Evolutionary conservation across 1,140 invertebrate genomes (phyloP).

Genomic region (Drosophila nasuta): DNA sequence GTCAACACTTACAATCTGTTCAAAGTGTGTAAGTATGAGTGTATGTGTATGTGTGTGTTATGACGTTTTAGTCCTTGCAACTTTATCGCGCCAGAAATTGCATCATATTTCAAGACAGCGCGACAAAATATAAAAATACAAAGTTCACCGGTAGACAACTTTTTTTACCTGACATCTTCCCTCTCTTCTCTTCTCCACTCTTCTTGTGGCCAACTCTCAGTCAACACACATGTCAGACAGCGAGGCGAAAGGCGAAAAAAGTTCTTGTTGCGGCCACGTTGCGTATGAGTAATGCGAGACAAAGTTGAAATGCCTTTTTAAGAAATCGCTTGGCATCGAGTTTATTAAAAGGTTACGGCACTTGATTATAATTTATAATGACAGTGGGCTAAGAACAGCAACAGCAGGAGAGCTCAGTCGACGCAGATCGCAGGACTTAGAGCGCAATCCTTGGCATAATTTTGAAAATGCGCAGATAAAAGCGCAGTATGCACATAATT

Average conservation of each 20-base stretch:
- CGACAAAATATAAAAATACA: constrained; percentile 65
- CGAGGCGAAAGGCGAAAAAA: constrained; percentile 23
- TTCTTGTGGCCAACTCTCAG: constrained; percentile 3
- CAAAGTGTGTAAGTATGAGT: background rate
- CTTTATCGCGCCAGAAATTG: constrained; percentile 80
- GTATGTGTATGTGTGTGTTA: constrained; percentile 10
- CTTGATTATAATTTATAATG: constrained; percentile 74
- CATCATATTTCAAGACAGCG: constrained; percentile 76
- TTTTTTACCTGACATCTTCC: constrained; percentile 44
- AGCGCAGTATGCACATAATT: constrained; percentile 82
- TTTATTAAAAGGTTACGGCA: constrained; percentile 62
- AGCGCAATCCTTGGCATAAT: constrained; percentile 78
- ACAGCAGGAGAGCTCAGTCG: background rate
- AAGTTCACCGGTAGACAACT: constrained; percentile 48
- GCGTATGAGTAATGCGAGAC: constrained; percentile 74
- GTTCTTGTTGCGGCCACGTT: constrained; percentile 45
- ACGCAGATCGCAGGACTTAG: constrained; percentile 29
- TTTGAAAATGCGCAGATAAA: constrained; percentile 80
- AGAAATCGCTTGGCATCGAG: constrained; percentile 48
- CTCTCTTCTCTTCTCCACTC: background rate
- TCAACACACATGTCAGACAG: constrained; percentile 52
- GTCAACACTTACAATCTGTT: constrained; percentile 63
- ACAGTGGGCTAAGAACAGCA: constrained; percentile 8
- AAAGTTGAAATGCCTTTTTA: constrained; percentile 53
- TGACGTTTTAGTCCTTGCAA: constrained; percentile 68